A percentile compares a stretch with the other conserved stretches of the same genome.
Evolutionary conservation across 2,113 vertebrate genomes (phyloP).

Genomic region (Cynopterus brachyotis): DNA sequence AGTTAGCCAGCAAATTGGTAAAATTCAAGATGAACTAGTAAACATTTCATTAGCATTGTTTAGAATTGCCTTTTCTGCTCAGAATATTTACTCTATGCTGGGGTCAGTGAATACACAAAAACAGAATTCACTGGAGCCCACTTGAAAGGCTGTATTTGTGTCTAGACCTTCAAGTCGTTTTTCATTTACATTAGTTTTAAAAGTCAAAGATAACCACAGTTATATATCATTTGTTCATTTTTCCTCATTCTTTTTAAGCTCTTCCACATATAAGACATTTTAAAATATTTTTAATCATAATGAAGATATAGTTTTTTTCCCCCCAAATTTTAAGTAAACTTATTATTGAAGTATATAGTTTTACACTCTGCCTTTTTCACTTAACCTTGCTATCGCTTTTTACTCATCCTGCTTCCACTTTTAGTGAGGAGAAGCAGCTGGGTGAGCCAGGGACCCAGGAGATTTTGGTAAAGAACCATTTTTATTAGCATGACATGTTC

Average conservation of each 20-base stretch:
- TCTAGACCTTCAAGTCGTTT: neutral
- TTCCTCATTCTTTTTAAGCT: neutral
- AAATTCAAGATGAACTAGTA: neutral
- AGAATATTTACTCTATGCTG: neutral
- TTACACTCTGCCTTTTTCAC: constrained; percentile 56
- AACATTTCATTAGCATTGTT: neutral
- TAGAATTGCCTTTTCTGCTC: neutral
- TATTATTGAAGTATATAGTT: neutral
- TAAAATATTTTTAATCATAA: neutral
- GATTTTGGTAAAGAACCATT: constrained; percentile 74
- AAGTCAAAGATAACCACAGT: neutral
- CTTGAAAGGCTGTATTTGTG: neutral
- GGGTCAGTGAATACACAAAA: neutral
- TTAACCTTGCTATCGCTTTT: constrained; percentile 76
- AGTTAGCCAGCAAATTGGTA: neutral
- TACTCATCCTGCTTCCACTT: constrained; percentile 74
- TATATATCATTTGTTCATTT: neutral
- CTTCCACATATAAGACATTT: neutral
- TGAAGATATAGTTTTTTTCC: neutral
- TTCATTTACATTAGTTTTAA: neutral
- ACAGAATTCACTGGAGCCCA: neutral
- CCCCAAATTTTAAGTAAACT: neutral
- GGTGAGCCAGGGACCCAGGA: constrained; percentile 75
- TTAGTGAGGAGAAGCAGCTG: constrained; percentile 75
- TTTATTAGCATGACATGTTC: constrained; percentile 75